phyloP scores from a whole-genome alignment of 2,888 invertebrate species.

The Conistra vaccinii region DNA sequence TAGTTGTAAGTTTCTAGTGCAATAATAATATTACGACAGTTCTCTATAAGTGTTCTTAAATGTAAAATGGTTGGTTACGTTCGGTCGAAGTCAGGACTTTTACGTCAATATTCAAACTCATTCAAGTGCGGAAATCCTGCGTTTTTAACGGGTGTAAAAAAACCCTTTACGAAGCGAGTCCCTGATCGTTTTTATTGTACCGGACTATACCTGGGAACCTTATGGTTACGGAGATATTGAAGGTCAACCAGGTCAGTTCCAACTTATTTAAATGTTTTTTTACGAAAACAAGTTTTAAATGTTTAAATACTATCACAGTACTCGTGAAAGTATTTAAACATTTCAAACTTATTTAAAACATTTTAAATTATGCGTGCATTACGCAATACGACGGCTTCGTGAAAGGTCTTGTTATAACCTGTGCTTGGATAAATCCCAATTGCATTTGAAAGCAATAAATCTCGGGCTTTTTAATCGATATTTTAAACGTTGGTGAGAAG shows the following conservation, averaged over 20 bases:
- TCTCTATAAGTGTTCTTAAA: slow-evolving; percentile 14
- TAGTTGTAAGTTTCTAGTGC: slow-evolving; percentile 62
- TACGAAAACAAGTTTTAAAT: not conserved
- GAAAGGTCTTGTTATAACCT: not conserved
- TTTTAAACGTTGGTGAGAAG: not conserved
- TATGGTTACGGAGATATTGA: not conserved
- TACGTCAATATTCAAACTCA: not conserved
- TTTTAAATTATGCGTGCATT: too few species aligned
- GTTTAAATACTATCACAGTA: too few species aligned
- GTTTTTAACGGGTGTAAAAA: not conserved
- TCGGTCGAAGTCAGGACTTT: not conserved
- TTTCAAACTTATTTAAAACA: too few species aligned
- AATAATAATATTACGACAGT: slow-evolving; percentile 49
- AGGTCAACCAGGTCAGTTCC: too few species aligned
- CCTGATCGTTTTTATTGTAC: too few species aligned
- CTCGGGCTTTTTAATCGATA: not conserved
- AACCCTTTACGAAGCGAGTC: not conserved
- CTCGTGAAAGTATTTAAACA: too few species aligned
- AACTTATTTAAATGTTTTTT: not conserved
- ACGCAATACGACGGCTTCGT: not conserved
- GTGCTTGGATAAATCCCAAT: not conserved
- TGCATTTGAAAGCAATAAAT: not conserved
- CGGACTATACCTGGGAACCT: not conserved
- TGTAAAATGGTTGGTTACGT: slow-evolving; percentile 5
- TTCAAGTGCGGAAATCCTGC: not conserved